A percentile compares a stretch with the other conserved stretches of the same genome.
Evolutionary conservation across 2,113 vertebrate species (phyloP).

Genomic region (Cinclus cinclus): DNA sequence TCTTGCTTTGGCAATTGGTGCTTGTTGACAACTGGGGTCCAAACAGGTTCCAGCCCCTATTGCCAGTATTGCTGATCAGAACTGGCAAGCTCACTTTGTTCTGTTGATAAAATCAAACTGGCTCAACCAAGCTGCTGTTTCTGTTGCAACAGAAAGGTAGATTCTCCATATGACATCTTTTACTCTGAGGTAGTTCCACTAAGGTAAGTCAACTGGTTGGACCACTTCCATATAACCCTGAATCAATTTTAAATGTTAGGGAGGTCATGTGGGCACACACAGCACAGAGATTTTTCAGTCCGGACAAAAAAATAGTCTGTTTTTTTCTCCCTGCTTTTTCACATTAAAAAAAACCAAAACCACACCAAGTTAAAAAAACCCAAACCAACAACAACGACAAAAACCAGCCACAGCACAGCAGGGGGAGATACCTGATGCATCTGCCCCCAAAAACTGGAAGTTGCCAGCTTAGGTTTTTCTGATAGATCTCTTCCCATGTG

Average conservation of each 20-base stretch:
- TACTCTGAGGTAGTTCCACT: not conserved
- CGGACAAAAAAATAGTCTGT: not conserved
- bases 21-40: not conserved
- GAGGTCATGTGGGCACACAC: not conserved
- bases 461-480: not conserved
- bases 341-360: too few species aligned
- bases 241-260: not conserved
- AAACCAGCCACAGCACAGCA: rapidly evolving
- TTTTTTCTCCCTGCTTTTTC: not conserved
- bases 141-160: not conserved
- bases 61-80: not conserved
- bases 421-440: not conserved
- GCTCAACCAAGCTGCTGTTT: not conserved
- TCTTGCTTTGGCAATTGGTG: not conserved
- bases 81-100: not conserved
- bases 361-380: not conserved
- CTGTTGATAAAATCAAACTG: not conserved
- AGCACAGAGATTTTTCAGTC: not conserved
- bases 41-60: not conserved
- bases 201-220: not conserved
- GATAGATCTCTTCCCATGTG: not conserved
- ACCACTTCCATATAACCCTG: not conserved
- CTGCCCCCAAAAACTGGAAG: not conserved
- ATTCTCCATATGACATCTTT: not conserved
- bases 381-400: not conserved